Base-by-base conservation (phyloP, 1,140 invertebrate species). In the Zeugodacus cucurbitae region DNA sequence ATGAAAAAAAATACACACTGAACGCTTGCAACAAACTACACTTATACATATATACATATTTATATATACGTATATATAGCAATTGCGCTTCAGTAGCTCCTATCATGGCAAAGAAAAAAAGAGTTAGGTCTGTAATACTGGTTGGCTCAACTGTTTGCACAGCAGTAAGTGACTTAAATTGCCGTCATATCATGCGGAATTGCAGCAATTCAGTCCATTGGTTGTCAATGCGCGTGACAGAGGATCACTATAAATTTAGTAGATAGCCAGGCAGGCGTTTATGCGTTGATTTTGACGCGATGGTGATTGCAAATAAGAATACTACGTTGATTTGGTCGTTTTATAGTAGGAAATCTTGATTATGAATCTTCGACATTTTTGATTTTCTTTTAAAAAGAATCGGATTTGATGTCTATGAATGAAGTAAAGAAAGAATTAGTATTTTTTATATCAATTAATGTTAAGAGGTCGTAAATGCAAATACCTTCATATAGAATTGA, bases 81-180 rank as follows among this genome's bases (percentile, higher is more conserved):
- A 54, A 17, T 54, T 54, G 48, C 48, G 14, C 17, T 17, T 54
- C 48, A 54, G 48, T 54, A 17, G 48, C 48, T 3, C 4, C 48
- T 17, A 20, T 20, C 48, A 20, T 11, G 4, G 48, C 14, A 20
- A 3, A 3, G 3, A 17, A 54, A 3, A 54, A 20, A 54, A 54
- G 20, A 54, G 17, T 20, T 11, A 20, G 48, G 48, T 54, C 10
- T 11, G 48, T 54, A 20, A 20, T 54, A 54, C 29, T 70, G 41
- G n/a, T 70, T 29, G 32, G 59, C 29, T 48, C 48, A 29, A 11
- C 17, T 67, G 29, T 87, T 62, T 48, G 34, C 29, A 26, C 17
- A 11, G 17, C 14, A 70, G 70, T 89, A 87, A 87, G 90, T 91
- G 92, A 90, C 91, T 92, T 91, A 91, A 93, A 93, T 93, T 92